These are phyloP conservation scores for Porites rus DNA, from an alignment of 92 coral and sea anemone species.

Conservation along the genomic window DNA sequence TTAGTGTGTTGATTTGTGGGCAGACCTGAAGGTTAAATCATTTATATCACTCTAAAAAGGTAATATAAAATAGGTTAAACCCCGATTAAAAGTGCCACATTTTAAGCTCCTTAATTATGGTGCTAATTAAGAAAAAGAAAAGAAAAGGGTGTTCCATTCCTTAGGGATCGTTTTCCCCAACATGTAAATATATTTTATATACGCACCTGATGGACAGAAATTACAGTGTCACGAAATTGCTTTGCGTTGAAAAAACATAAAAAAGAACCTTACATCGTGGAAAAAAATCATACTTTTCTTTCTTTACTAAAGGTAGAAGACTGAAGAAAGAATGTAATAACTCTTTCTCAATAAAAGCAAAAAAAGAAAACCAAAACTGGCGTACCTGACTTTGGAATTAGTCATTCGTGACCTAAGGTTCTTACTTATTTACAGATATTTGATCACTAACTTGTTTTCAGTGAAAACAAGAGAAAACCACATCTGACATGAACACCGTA, in stretches of 20 bases:
- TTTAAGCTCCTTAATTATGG: conserved; percentile 3
- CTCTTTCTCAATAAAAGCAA: no score
- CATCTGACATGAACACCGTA: conserved; percentile 24
- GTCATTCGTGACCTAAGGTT: conserved; percentile 10
- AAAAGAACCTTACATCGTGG: neutral
- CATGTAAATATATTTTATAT: neutral
- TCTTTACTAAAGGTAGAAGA: neutral
- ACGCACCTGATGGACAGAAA: neutral
- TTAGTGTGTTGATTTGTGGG: neutral
- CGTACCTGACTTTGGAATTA: neutral
- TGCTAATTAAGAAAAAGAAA: neutral
- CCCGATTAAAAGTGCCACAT: neutral
- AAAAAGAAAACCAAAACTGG: neutral
- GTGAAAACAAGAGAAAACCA: conserved; percentile 32
- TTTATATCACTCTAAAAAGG: conserved; percentile 8
- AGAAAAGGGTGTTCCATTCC: neutral
- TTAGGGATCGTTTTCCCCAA: neutral
- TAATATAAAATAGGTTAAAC: neutral
- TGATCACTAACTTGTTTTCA: conserved; percentile 28
- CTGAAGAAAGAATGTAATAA: no score
- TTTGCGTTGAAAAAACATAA: neutral
- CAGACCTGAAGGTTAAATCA: neutral
- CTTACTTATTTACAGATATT: conserved; percentile 21
- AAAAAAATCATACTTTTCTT: neutral
- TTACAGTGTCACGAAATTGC: neutral